Percentiles rank a stretch among this genome's conserved stretches.
Evolutionary conservation across 2,888 invertebrate genomes (phyloP).

Genomic region (Altica lythri): DNA sequence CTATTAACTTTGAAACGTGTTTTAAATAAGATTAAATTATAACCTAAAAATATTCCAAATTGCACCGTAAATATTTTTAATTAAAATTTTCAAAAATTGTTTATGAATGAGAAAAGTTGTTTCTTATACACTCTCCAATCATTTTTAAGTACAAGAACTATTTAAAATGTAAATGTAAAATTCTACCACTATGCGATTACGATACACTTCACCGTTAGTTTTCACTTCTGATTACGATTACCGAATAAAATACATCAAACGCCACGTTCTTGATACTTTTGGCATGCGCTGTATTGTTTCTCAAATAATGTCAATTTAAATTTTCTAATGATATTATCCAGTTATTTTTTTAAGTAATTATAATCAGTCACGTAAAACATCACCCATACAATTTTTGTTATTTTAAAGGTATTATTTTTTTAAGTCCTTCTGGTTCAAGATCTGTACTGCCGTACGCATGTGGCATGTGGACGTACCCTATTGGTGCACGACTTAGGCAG

Average conservation of each 20-base stretch:
- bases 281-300: slow-evolving; percentile 24
- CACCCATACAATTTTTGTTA: too few relatives aligned
- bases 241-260: slow-evolving; percentile 14
- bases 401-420: slow-evolving; percentile 12
- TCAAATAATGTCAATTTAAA: background rate
- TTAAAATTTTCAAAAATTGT: background rate
- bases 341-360: background rate
- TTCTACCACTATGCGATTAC: slow-evolving; percentile 13
- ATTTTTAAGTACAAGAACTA: too few relatives aligned
- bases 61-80: slow-evolving; percentile 36
- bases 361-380: too few relatives aligned
- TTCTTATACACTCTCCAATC: slow-evolving; percentile 8
- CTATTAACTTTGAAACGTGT: slow-evolving; percentile 29
- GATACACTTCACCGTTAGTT: slow-evolving; percentile 15
- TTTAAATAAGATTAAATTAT: slow-evolving; percentile 30
- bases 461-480: slow-evolving; percentile 59
- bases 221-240: slow-evolving; percentile 15
- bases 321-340: background rate
- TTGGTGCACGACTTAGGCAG: slow-evolving; percentile 50
- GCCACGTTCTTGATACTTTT: slow-evolving; percentile 28
- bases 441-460: slow-evolving; percentile 27
- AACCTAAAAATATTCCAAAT: slow-evolving; percentile 36
- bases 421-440: slow-evolving; percentile 6
- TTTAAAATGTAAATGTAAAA: too few relatives aligned
- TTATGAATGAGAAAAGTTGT: slow-evolving; percentile 12